Conservation (phyloP, 2,888 invertebrate species). For the Unio pictorum region DNA sequence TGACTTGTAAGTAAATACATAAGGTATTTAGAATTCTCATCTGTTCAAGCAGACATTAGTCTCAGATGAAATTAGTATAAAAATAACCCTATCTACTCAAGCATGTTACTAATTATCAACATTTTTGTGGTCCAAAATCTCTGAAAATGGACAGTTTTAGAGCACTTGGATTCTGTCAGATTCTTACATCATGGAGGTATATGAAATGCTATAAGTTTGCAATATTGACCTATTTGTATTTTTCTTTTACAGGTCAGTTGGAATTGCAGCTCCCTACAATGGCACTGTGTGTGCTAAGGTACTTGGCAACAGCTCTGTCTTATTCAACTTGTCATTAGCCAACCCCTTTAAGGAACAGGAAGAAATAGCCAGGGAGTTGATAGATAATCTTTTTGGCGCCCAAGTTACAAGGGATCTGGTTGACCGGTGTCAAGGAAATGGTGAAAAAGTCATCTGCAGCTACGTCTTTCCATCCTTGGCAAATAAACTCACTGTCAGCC, state of each 20-base stretch:
- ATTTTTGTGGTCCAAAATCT: no score
- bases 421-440: slow-evolving; percentile 82
- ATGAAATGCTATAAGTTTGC: background rate
- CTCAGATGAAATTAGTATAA: no score
- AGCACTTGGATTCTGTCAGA: no score
- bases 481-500: slow-evolving; percentile 19
- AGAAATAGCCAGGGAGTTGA: slow-evolving; percentile 36
- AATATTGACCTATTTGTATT: background rate
- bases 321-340: slow-evolving; percentile 31
- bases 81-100: no score
- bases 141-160: no score
- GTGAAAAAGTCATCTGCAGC: slow-evolving; percentile 90
- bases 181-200: background rate
- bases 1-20: no score
- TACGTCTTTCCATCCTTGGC: slow-evolving; percentile 91
- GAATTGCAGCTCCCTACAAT: slow-evolving; percentile 53
- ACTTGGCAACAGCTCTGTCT: slow-evolving; percentile 43
- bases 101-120: no score
- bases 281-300: slow-evolving; percentile 50
- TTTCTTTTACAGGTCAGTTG: slow-evolving; percentile 36
- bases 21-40: no score
- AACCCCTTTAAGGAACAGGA: slow-evolving; percentile 40
- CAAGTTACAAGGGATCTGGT: slow-evolving; percentile 19
- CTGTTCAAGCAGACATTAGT: no score
- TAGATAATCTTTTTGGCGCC: slow-evolving; percentile 35